Conservation (phyloP, 2,888 invertebrate genomes). For the Suillia variegata region DNA sequence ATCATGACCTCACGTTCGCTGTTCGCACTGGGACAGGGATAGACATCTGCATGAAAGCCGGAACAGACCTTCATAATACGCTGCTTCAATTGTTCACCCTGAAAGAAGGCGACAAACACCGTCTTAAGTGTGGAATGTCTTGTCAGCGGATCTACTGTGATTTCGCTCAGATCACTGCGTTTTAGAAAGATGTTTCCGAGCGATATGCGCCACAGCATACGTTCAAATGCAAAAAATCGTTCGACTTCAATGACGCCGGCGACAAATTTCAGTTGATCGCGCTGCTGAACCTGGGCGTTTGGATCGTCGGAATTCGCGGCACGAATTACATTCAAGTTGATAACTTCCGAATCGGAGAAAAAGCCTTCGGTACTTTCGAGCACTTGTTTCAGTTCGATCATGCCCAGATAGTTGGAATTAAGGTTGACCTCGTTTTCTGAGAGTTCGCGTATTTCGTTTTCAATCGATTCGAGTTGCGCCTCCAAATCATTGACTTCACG, state of each 20-base stretch:
- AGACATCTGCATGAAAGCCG: constrained; percentile 84
- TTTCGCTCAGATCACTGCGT: constrained; percentile 76
- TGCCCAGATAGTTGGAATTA: constrained; percentile 88
- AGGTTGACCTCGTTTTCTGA: constrained; percentile 91
- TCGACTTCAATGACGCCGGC: constrained; percentile 85
- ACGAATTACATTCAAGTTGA: constrained; percentile 61
- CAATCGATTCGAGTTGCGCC: constrained; percentile 93
- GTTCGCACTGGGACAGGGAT: constrained; percentile 83
- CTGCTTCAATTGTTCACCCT: constrained; percentile 84
- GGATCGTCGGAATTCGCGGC: constrained; percentile 76
- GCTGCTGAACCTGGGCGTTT: constrained; percentile 27
- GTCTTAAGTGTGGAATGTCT: constrained; percentile 74
- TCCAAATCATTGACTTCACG: constrained; percentile 78
- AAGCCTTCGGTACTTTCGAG: constrained; percentile 82
- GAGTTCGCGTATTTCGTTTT: constrained; percentile 91
- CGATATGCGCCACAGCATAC: constrained; percentile 88
- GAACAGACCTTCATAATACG: constrained; percentile 88
- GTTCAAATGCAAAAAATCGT: constrained; percentile 80
- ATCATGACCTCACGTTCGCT: constrained; percentile 82
- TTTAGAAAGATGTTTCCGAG: constrained; percentile 84
- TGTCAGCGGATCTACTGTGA: constrained; percentile 77
- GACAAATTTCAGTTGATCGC: constrained; percentile 70
- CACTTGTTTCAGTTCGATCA: constrained; percentile 89
- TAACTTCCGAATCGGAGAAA: constrained; percentile 54
- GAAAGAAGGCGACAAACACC: constrained; percentile 80